phyloP scores from a whole-genome alignment of 2,888 invertebrate species.

The Bombylius discolor region DNA sequence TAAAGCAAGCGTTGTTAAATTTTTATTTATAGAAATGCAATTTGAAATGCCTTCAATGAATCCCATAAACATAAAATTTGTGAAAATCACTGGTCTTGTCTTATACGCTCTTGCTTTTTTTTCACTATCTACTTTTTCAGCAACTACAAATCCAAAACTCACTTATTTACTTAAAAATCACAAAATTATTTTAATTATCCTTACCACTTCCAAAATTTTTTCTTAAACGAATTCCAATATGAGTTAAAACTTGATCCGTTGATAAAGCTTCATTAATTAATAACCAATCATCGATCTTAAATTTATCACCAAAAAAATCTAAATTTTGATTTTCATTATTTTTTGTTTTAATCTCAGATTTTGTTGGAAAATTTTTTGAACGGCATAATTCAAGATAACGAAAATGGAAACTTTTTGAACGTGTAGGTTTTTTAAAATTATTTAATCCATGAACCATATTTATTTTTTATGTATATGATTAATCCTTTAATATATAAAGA shows the following conservation, averaged over 20 bases:
- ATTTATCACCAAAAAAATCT: constrained; percentile 61
- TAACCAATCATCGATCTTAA: constrained; percentile 63
- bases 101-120: constrained; percentile 49
- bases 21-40: constrained; percentile 48
- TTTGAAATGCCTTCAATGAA: constrained; percentile 51
- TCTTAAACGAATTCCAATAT: constrained; percentile 52
- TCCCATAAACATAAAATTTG: constrained; percentile 55
- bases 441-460: neutral
- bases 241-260: constrained; percentile 56
- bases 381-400: constrained; percentile 34
- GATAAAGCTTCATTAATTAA: constrained; percentile 59
- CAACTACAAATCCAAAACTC: constrained; percentile 16
- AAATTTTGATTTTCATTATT: constrained; percentile 40
- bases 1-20: constrained; percentile 48
- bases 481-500: no score
- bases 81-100: constrained; percentile 50
- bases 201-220: constrained; percentile 27
- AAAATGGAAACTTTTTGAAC: constrained; percentile 31
- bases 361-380: constrained; percentile 28
- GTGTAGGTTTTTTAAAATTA: constrained; percentile 15
- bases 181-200: constrained; percentile 3
- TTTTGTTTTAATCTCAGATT: constrained; percentile 27
- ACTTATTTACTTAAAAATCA: neutral
- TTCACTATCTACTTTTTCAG: constrained; percentile 41
- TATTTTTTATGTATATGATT: no score